Base-by-base conservation (phyloP, 2,888 invertebrate species). In the Dugesia japonica region DNA sequence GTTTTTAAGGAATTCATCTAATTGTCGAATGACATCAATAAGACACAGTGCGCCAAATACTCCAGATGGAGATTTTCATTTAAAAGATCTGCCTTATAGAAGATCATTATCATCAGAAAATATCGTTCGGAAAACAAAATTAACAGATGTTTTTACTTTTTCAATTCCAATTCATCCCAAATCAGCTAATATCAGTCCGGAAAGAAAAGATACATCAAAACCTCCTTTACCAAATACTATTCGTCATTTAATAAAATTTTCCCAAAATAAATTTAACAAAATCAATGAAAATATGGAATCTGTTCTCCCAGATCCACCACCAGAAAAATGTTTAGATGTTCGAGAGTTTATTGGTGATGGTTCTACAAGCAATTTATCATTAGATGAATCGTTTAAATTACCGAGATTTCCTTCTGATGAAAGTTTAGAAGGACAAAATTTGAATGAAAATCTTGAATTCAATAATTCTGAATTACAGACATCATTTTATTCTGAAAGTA, bases 161-260 rank as follows among this genome's bases (percentile, higher is more conserved):
- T 56, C 56, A 56, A 56, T 56, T 20, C 56, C 56, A 56, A 56
- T 56, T n/a, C 56, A 56, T 56, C 56, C 56, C 9, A 56, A 56
- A 56, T 56, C 23, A 13, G 23, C 56, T 20, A 56, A 56, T 56
- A 56, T 56, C 17, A 56, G 56, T n/a, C 56, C 56, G 4, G 56
- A 56, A 56, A 56, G 23, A 56, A 23, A 20, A 23, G 56, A 56
- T n/a, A 20, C 56, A 20, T 1, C 9, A 1, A 56, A 56, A n/a
- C 56, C 56, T 20, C 56, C 56, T n/a, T 56, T 56, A n/a, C 56
- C 56, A 56, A 56, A 7, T 23, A 4, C 23, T 9, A 23, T 23
- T 4, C 56, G 56, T 56, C 56, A 56, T 56, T n/a, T n/a, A 20
- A n/a, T 23, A 23, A 56, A 56, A 56, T 23, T 7, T 13, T 13